phyloP scores from a whole-genome alignment of 2,888 invertebrate species.

The Drosophila meridionalis region DNA sequence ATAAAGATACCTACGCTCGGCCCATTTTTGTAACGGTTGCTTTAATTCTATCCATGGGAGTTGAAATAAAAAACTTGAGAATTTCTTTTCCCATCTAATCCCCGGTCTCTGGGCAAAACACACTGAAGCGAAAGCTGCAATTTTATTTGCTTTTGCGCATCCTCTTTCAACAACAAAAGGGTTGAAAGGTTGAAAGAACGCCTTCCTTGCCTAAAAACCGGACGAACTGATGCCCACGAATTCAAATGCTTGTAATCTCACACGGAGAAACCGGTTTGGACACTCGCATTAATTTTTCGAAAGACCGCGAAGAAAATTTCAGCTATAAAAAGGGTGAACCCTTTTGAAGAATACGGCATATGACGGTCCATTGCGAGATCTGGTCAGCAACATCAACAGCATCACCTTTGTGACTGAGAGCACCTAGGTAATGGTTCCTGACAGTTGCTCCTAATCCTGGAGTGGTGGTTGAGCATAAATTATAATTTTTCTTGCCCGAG shows the following conservation, averaged over 20 bases:
- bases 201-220: conserved; percentile 67
- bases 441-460: conserved; percentile 42
- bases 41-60: conserved; percentile 34
- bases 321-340: conserved; percentile 63
- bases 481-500: conserved; percentile 27
- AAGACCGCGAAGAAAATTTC: conserved; percentile 73
- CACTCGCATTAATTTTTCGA: conserved; percentile 70
- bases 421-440: conserved; percentile 39
- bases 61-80: conserved; percentile 48
- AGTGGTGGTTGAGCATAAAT: conserved; percentile 56
- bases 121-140: conserved; percentile 66
- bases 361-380: conserved; percentile 75
- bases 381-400: conserved; percentile 66
- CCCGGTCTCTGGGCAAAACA: conserved; percentile 39
- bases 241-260: conserved; percentile 61
- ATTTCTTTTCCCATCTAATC: conserved; percentile 65
- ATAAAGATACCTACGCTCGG: not conserved
- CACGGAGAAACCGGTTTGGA: conserved; percentile 76
- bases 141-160: conserved; percentile 69
- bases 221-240: conserved; percentile 73
- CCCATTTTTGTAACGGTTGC: conserved; percentile 70
- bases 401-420: conserved; percentile 11
- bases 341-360: conserved; percentile 58
- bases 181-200: conserved; percentile 70
- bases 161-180: conserved; percentile 64